A percentile compares a stretch with the other conserved stretches of the same genome.
Evolutionary conservation across 2,797 vertebrate genomes (phyloP).

Genomic region (Salarias fasciatus): DNA sequence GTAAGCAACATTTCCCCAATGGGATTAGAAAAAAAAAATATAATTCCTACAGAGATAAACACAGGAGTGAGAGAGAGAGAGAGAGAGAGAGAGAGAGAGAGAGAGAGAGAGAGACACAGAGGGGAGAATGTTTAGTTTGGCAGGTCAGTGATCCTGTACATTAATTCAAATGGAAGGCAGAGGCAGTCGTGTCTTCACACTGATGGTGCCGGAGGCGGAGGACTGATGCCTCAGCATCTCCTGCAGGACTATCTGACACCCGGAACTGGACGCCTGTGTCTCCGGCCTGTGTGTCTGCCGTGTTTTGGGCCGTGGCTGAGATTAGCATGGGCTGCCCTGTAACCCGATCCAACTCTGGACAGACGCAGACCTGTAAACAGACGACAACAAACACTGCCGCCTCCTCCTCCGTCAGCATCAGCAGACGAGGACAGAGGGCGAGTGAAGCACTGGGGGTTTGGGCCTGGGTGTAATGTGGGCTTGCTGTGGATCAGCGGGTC

Average conservation of each 20-base stretch:
- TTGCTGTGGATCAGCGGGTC: no score
- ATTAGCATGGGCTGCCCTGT: constrained; percentile 51
- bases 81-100: constrained; percentile 12
- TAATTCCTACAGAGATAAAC: constrained; percentile 11
- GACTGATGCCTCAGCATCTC: constrained; percentile 59
- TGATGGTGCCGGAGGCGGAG: no score
- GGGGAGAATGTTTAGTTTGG: no score
- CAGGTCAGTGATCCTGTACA: no score
- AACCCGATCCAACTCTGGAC: constrained; percentile 67
- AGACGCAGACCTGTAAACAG: constrained; percentile 72
- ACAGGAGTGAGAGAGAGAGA: no score
- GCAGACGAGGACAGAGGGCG: constrained; percentile 29
- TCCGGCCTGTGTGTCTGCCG: constrained; percentile 13
- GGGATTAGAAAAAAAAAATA: not conserved
- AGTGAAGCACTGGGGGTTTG: no score
- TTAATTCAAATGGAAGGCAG: no score
- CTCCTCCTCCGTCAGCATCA: constrained; percentile 48
- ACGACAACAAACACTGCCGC: constrained; percentile 56
- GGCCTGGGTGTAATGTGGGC: no score
- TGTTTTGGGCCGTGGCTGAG: constrained; percentile 27
- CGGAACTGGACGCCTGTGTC: constrained; percentile 51
- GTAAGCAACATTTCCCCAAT: not conserved
- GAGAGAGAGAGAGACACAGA: not conserved
- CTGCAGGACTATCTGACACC: constrained; percentile 46
- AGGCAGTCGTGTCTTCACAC: no score